Base-by-base conservation (phyloP, 2,113 vertebrate genomes). In the Chitala chitala region DNA sequence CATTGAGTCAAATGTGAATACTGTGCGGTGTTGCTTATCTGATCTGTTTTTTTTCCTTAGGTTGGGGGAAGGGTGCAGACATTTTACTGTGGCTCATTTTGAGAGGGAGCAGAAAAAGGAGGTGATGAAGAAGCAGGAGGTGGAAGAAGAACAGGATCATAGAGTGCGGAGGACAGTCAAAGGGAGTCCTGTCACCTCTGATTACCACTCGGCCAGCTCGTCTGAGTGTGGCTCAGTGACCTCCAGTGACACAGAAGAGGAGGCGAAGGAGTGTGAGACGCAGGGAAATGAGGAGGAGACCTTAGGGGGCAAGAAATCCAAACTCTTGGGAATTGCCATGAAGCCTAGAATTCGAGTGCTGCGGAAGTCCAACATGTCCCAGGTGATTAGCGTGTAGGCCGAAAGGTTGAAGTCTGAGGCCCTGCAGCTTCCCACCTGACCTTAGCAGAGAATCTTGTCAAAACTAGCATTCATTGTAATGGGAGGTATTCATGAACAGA, bases 161-260 rank as follows among this genome's bases (percentile, higher is more conserved):
- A 33, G 22, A 71, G 61, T 38, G 29, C 22, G n/a, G 54, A 48
- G 15, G 50, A 3, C 64, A 20, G 70, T 78, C 15, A 73, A 72
- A 0, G 4, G 50, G 26, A 84, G 72, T 53, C 78, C 83, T 44
- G 87, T 89, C 75, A 91, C 89, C 0, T 92, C 91, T 0, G 91
- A 92, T 78, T 91, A 91, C 73, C 88, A 91, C 79, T 92, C 91
- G 0, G 89, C 89, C 5, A 87, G 85, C 48, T 91, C 90, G 7
- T 92, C 91, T 0, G 91, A 92, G 53, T 91, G 89, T 3, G 80
- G 90, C 38, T 91, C 90, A 0, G 53, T 82, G 0, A 63, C 78
- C 7, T 90, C 87, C 1, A 91, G 88, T 2, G 91, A 92, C 80
- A 83, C 86, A 0, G 91, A 92, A 64, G 90, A 91, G 44, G 90